A percentile compares a stretch with the other conserved stretches of the same genome.
Evolutionary conservation across 1,140 invertebrate genomes (phyloP).

Genomic region (Drosophila kikkawai): DNA sequence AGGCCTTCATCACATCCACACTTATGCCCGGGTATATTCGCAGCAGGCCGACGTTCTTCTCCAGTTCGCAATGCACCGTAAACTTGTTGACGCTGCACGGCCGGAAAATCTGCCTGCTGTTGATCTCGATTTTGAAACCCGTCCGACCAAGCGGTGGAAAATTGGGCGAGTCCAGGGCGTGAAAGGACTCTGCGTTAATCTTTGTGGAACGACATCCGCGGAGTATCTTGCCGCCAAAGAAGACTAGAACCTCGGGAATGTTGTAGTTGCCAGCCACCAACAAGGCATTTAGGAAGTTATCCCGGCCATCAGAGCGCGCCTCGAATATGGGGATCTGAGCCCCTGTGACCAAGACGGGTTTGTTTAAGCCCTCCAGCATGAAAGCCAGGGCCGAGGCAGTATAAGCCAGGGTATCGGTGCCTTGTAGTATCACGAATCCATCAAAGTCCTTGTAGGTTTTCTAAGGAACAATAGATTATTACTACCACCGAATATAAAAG

Average conservation of each 20-base stretch:
- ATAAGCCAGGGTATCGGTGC: slow-evolving; percentile 98
- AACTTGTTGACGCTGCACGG: slow-evolving; percentile 90
- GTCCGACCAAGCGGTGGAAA: slow-evolving; percentile 90
- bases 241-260: slow-evolving; percentile 97
- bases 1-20: slow-evolving; percentile 90
- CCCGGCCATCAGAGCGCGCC: slow-evolving; percentile 93
- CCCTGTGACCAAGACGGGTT: slow-evolving; percentile 97
- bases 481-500: background rate
- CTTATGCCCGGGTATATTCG: slow-evolving; percentile 96
- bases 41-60: slow-evolving; percentile 93
- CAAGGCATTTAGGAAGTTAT: slow-evolving; percentile 96
- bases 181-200: slow-evolving; percentile 91
- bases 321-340: slow-evolving; percentile 96
- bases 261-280: slow-evolving; percentile 94
- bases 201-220: slow-evolving; percentile 96
- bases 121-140: slow-evolving; percentile 91
- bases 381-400: slow-evolving; percentile 97
- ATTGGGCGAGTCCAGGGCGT: slow-evolving; percentile 97
- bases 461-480: slow-evolving; percentile 84
- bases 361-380: slow-evolving; percentile 97
- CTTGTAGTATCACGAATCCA: slow-evolving; percentile 98
- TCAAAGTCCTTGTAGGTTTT: slow-evolving; percentile 92
- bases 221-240: slow-evolving; percentile 94
- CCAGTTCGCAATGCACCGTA: slow-evolving; percentile 89
- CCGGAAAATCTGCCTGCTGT: slow-evolving; percentile 91